Evolutionary conservation across 1,140 invertebrate genomes (phyloP), one percentile per base, ranked within the genome.

Genomic region (Antheraea mylitta): DNA sequence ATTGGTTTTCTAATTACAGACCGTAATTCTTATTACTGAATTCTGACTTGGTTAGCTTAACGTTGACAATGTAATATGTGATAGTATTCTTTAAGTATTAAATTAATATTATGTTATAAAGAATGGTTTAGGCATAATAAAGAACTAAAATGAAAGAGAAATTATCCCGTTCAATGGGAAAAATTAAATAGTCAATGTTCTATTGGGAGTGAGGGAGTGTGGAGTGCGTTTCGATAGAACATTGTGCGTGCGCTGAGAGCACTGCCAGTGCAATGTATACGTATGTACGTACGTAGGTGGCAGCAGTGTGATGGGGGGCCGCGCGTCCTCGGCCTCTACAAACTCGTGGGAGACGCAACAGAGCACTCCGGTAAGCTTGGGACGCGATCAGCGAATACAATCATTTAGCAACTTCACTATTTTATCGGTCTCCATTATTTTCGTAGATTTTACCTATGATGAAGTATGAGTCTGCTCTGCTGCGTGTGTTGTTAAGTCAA

Each of bases 301-400:
- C 85, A 89, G 87, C 80, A 81, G 83, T 73, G 83, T 81, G 83
- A 82, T 81, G 85, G 87, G 81, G 81, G 82, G 78, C 79, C 80
- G 82, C 68, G 82, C 86, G 79, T 53, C 82, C 69, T 69, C 86
- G 74, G 81, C 83, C 75, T 64, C 86, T 68, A 79, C 89, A 68
- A 81, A 81, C 83, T 76, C 89, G 78, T 92, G 92, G 91, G 86
- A 91, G 78, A 75, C 90, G 83, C 90, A 80, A 79, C 90, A 87
- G 80, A 86, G 78, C 87, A 83, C 86, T 78, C 79, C 90, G 91
- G 92, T 92, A 92, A 92, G 91, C 84, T 82, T 81, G 86, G 86
- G 79, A 80, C 80, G 83, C 85, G 80, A 78, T 72, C 79, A 77
- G 83, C 85, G 84, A 79, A 67, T 71, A 80, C 72, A 77, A 84